Percentiles rank a stretch among this genome's conserved stretches.
Evolutionary conservation across 2,888 invertebrate genomes (phyloP).

Genomic region (Dastarcus helophoroides): DNA sequence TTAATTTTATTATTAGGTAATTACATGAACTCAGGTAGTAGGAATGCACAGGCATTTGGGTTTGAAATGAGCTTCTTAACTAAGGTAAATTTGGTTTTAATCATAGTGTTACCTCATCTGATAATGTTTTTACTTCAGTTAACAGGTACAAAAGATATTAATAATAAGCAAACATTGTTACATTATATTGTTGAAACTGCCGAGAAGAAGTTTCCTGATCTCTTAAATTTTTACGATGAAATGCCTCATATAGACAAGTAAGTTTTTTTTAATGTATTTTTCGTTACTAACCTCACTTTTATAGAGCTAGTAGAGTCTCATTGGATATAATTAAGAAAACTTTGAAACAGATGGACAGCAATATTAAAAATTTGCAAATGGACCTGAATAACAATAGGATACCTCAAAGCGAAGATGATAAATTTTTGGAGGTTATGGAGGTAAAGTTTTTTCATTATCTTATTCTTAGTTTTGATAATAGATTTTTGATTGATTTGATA

Average conservation of each 20-base stretch:
- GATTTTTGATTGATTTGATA: too few relatives aligned
- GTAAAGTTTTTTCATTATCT: constrained; percentile 49
- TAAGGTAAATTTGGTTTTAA: constrained; percentile 49
- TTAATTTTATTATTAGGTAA: constrained; percentile 85
- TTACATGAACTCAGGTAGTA: constrained; percentile 92
- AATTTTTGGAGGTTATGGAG: constrained; percentile 78
- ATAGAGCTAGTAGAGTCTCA: constrained; percentile 73
- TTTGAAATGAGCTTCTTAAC: constrained; percentile 95
- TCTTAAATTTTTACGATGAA: constrained; percentile 69
- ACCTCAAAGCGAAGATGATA: constrained; percentile 70
- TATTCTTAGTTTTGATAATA: not conserved
- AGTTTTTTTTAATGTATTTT: constrained; percentile 9
- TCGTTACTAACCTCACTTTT: constrained; percentile 10
- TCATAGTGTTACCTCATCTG: constrained; percentile 1
- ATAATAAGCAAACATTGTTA: constrained; percentile 84
- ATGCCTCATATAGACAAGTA: constrained; percentile 78
- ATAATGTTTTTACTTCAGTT: constrained; percentile 41
- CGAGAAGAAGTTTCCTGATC: constrained; percentile 80
- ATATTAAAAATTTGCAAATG: constrained; percentile 78
- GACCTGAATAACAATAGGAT: constrained; percentile 77
- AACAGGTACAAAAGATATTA: constrained; percentile 82
- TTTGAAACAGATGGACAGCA: constrained; percentile 75
- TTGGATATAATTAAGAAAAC: constrained; percentile 72
- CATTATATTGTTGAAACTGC: constrained; percentile 85
- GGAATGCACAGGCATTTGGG: constrained; percentile 87